Conservation (phyloP, 2,888 invertebrate genomes). For the Lepidonotus clava region DNA sequence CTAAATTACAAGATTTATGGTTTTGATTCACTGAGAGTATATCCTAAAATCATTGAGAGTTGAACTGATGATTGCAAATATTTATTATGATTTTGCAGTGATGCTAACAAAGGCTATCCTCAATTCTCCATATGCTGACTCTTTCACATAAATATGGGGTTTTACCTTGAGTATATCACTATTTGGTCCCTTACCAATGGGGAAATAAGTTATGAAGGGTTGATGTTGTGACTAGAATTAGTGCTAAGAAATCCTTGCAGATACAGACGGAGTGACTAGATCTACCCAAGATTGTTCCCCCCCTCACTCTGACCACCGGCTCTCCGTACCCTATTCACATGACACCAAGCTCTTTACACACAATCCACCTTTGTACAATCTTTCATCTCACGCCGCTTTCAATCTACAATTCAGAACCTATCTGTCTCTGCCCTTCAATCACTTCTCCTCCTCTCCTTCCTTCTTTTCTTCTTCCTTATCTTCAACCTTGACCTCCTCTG, state of each 20-base stretch:
- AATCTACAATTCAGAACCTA: not conserved
- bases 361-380: not conserved
- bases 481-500: constrained; percentile 20
- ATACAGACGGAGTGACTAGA: not conserved
- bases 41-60: too few relatives aligned
- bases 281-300: too few relatives aligned
- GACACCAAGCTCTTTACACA: not conserved
- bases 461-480: constrained; percentile 32
- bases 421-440: not conserved
- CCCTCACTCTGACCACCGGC: too few relatives aligned
- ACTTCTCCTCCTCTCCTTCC: constrained; percentile 12
- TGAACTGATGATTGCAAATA: too few relatives aligned
- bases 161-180: too few relatives aligned
- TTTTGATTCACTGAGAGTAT: too few relatives aligned
- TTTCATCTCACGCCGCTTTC: not conserved
- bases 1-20: too few relatives aligned
- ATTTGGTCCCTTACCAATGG: not conserved
- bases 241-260: not conserved
- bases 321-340: not conserved
- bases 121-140: too few relatives aligned
- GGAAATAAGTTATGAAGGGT: not conserved
- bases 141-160: too few relatives aligned
- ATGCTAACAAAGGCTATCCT: too few relatives aligned
- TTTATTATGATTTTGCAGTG: too few relatives aligned
- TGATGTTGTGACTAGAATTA: not conserved